Conservation (phyloP, 2,888 invertebrate genomes). For the Brenthis hecate region DNA sequence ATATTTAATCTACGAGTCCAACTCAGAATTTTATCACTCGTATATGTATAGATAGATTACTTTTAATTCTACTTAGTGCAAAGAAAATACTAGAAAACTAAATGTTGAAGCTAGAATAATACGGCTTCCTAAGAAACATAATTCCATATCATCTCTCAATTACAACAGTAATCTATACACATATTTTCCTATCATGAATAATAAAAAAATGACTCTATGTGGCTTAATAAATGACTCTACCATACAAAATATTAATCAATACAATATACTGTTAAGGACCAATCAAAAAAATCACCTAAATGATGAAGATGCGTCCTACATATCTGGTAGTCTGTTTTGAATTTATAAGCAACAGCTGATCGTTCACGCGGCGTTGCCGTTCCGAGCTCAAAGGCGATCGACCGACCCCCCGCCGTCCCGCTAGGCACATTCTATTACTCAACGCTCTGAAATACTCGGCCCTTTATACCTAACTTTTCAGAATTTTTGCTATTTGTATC, state of each 20-base stretch:
- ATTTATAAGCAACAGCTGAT: constrained; percentile 78
- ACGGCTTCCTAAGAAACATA: too few relatives aligned
- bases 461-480: constrained; percentile 45
- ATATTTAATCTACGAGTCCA: too few relatives aligned
- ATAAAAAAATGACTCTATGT: too few relatives aligned
- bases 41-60: neutral
- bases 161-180: neutral
- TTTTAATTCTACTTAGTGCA: neutral
- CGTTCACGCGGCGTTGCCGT: constrained; percentile 64
- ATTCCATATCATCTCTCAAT: neutral
- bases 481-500: constrained; percentile 34
- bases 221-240: too few relatives aligned
- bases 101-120: too few relatives aligned
- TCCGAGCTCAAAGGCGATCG: constrained; percentile 68
- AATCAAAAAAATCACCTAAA: neutral
- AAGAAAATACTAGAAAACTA: too few relatives aligned
- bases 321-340: constrained; percentile 63
- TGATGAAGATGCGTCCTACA: constrained; percentile 39
- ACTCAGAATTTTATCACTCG: too few relatives aligned
- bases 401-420: constrained; percentile 62
- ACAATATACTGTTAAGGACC: neutral
- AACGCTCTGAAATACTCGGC: constrained; percentile 61
- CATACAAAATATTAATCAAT: neutral
- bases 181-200: neutral
- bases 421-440: constrained; percentile 58